Evolutionary conservation across 2,888 invertebrate genomes (phyloP).

Genomic region (Drosophila koepferae): DNA sequence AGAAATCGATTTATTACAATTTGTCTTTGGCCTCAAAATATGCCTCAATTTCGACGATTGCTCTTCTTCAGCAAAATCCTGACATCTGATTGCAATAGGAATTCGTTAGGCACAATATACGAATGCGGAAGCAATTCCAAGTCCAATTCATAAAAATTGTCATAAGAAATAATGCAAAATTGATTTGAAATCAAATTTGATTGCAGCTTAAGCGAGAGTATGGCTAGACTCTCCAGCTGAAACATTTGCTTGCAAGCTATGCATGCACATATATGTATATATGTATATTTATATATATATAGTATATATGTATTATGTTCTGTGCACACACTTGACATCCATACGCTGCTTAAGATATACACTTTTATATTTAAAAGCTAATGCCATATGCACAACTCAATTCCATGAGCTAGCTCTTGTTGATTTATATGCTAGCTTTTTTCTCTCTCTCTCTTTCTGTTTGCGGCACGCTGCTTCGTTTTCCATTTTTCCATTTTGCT

Average conservation of each 20-base stretch:
- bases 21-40: too few species aligned
- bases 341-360: neutral
- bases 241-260: neutral
- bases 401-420: constrained; percentile 63
- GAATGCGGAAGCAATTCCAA: neutral
- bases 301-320: neutral
- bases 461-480: constrained; percentile 8
- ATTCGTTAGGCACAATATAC: too few species aligned
- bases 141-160: neutral
- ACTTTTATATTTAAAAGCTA: constrained; percentile 57
- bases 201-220: neutral
- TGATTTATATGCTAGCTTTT: constrained; percentile 68
- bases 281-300: neutral
- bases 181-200: neutral
- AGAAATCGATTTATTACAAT: too few species aligned
- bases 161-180: neutral
- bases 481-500: constrained; percentile 26
- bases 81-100: too few species aligned
- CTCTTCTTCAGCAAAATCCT: too few species aligned
- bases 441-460: constrained; percentile 8
- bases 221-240: neutral
- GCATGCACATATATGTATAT: neutral
- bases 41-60: too few species aligned
- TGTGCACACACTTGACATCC: constrained; percentile 7
- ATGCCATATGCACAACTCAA: constrained; percentile 71